These are phyloP conservation scores for Hiodon tergisus DNA, from an alignment of 2,113 vertebrate species.

Conservation along the genomic window DNA sequence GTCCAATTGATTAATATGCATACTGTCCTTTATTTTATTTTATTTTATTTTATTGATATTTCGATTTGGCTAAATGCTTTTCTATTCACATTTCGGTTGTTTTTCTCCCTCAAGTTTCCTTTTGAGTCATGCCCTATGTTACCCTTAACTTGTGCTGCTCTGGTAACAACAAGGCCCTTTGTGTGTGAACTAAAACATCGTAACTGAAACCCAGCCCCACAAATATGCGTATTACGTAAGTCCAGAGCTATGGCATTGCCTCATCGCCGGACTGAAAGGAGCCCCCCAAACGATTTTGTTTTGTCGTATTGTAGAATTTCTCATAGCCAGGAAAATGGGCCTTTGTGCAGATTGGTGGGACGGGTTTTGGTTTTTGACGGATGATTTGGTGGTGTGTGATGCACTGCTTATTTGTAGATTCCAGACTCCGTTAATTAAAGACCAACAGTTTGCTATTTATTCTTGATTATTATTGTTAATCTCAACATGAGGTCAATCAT, in stretches of 20 bases:
- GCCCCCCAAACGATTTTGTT: neutral
- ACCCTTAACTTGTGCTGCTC: constrained; percentile 42
- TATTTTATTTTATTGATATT: neutral
- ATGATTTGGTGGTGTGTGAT: neutral
- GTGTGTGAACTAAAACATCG: constrained; percentile 14
- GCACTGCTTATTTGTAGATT: neutral
- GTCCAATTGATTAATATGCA: neutral
- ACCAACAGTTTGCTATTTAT: no score
- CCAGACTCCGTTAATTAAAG: neutral
- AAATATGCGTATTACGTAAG: neutral
- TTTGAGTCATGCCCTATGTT: constrained; percentile 22
- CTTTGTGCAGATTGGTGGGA: neutral
- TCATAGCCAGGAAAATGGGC: neutral
- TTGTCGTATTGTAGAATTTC: neutral
- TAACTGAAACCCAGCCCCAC: neutral
- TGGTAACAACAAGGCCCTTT: constrained; percentile 35
- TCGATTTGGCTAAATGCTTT: neutral
- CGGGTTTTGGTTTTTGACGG: neutral
- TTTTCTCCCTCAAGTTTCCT: constrained; percentile 15
- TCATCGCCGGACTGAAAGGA: neutral
- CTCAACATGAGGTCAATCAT: constrained; percentile 4
- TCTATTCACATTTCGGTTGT: neutral
- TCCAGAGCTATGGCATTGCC: neutral
- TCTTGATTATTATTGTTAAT: neutral
- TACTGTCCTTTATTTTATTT: neutral